Evolutionary conservation across 2,113 vertebrate species (phyloP), one percentile per base, ranked within the genome.

Genomic region (Pseudopipra pipra): DNA sequence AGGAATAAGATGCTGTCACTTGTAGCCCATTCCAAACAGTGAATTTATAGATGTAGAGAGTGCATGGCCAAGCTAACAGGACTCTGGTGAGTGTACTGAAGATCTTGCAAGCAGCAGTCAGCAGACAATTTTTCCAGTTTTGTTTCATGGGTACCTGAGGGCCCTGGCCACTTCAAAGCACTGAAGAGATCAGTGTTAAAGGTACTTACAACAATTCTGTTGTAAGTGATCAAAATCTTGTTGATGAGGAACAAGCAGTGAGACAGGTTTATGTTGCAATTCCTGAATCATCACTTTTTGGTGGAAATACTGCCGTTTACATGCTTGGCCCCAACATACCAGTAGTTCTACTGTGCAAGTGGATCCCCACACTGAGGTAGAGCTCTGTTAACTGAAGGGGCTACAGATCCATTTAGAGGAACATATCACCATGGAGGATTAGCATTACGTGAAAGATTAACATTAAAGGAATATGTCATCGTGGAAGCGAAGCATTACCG

Each of bases 401-500:
- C 18, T 43, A 43, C 30, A 49, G 8, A 35, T 12, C 4, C 46
- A n/a, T 23, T 54, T 31, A 52, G 21, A 71, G 46, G 12, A 82
- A 27, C 18, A n/a, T 35, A 37, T 43, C 0, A 2, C 9, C 14
- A 56, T 4, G 12, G n/a, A 55, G 46, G 35, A 61, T 43, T 31
- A 41, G 8, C 37, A 41, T 21, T 30, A 43, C 8, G 10, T 15
- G 20, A 28, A 67, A 66, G 31, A 13, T 27, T 12, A 58, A 51
- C 0, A 0, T 22, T 63, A 56, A 33, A 82, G 41, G 27, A 24
- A 74, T 8, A 24, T 1, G 5, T 9, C 14, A 44, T 24, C 23
- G 17, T 2, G 14, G 37, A 66, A 59, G 18, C n/a, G 18, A 15
- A 54, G n/a, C 30, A 47, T 55, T 33, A 39, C 11, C 6, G 14